Evolutionary conservation across 2,797 vertebrate species (phyloP).

Genomic region (Aulostomus chinensis): DNA sequence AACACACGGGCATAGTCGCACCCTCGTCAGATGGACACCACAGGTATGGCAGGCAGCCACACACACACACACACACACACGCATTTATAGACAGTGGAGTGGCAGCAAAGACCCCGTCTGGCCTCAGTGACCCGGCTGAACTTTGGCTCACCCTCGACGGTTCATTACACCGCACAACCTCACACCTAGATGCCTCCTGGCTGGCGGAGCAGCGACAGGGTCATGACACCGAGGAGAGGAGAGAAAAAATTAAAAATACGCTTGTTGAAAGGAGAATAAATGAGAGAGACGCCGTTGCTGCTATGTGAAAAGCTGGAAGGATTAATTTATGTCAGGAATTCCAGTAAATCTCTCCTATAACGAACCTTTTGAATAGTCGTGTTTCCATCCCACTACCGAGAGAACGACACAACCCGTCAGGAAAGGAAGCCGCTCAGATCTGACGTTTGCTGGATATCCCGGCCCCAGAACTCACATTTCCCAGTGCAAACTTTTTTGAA

Average conservation of each 20-base stretch:
- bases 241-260: too few species aligned
- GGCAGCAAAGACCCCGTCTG: slow-evolving; percentile 14
- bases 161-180: slow-evolving; percentile 46
- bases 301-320: too few species aligned
- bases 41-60: slow-evolving; percentile 50
- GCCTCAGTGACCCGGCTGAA: slow-evolving; percentile 60
- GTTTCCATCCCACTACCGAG: too few species aligned
- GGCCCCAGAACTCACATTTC: too few species aligned
- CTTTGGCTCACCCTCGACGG: slow-evolving; percentile 64
- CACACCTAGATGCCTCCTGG: slow-evolving; percentile 56
- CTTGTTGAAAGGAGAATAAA: neutral
- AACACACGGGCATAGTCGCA: slow-evolving; percentile 67
- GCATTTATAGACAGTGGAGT: too few species aligned
- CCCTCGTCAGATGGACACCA: slow-evolving; percentile 48
- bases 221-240: slow-evolving; percentile 29
- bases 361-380: too few species aligned
- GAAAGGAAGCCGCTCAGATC: too few species aligned
- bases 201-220: slow-evolving; percentile 21
- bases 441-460: too few species aligned
- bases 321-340: too few species aligned
- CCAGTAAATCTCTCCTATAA: too few species aligned
- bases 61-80: slow-evolving; percentile 21
- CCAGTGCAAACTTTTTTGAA: too few species aligned
- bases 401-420: too few species aligned
- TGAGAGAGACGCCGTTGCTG: neutral